Evolutionary conservation across 2,797 vertebrate genomes (phyloP), one percentile per base, ranked within the genome.

Genomic region (Acrossocheilus fasciatus): DNA sequence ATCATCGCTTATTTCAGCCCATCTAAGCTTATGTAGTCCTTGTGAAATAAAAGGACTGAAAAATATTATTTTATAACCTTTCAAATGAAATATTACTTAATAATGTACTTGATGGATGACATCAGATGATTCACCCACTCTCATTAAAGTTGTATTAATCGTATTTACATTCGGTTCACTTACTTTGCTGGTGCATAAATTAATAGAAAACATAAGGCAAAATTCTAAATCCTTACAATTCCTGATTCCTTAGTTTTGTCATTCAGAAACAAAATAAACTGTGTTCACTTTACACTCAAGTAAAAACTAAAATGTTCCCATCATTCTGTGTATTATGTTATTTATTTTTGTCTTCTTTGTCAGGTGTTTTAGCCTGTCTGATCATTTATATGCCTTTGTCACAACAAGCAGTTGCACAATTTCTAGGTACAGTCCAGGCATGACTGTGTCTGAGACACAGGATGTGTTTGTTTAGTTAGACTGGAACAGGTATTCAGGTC

Each of bases 181-280:
- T 90, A 92, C 91, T 92, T 93, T 95, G 95, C 94, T 96, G 95
- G 95, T 95, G 94, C 92, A 87, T 89, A 94, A 92, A 90, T 92
- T 91, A 93, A 90, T 94, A 88, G 91, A 93, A 92, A 89, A 87
- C 68, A 92, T 95, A 96, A 96, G 95, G 95, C 95, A 95, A 94
- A 94, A 92, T 94, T 93, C 91, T 88, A 93, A 82, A n/a, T 76
- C 72, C 86, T 72, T 76, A 76, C 34, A 80, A 81, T 68, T 84
- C 50, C 62, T 57, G 83, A 84, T 78, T 68, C 52, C 66, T 43
- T 64, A n/a, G 57, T 57, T 54, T 70, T 66, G 36, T 50, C 47
- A 62, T 45, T 59, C 57, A 52, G 14, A 76, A 86, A 76, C 20
- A n/a, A 59, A 88, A 85, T 76, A 20, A 82, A 87, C 52, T 45